A percentile compares a stretch with the other conserved stretches of the same genome.
Evolutionary conservation across 1,140 invertebrate genomes (phyloP).

Genomic region (Diuraphis noxia): DNA sequence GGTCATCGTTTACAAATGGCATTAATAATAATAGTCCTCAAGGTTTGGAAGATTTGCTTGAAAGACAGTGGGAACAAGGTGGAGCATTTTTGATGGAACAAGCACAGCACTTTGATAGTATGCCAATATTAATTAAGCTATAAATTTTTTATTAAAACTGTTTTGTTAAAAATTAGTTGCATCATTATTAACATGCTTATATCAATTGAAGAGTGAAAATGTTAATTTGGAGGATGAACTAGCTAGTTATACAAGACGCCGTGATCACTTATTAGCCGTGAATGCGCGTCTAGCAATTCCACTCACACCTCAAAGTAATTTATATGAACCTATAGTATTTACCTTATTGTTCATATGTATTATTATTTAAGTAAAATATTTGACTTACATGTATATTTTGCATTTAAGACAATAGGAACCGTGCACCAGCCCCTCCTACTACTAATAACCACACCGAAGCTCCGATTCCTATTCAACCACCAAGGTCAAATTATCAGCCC

Average conservation of each 20-base stretch:
- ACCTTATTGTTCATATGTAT: not conserved
- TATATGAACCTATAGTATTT: not conserved
- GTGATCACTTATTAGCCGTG: conserved; percentile 91
- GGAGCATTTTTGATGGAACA: conserved; percentile 97
- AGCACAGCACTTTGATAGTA: conserved; percentile 85
- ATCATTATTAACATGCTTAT: conserved; percentile 88
- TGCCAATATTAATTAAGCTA: no score
- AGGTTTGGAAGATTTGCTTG: conserved; percentile 88
- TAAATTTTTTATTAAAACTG: not conserved
- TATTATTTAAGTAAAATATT: not conserved
- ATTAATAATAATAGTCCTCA: conserved; percentile 63
- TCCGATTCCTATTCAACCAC: not conserved
- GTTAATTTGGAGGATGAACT: conserved; percentile 89
- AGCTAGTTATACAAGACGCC: conserved; percentile 75
- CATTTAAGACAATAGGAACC: conserved; percentile 13
- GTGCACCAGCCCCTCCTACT: not conserved
- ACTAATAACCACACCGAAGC: conserved; percentile 23
- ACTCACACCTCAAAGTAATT: conserved; percentile 63
- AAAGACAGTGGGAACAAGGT: conserved; percentile 95
- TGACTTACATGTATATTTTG: not conserved
- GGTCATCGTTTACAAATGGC: conserved; percentile 42
- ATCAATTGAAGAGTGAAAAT: conserved; percentile 91
- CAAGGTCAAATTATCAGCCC: conserved; percentile 21
- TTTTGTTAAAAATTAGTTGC: conserved; percentile 68
- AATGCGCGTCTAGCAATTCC: conserved; percentile 91